Conservation (phyloP, 1,140 invertebrate species). For the Procambarus virginalis region DNA sequence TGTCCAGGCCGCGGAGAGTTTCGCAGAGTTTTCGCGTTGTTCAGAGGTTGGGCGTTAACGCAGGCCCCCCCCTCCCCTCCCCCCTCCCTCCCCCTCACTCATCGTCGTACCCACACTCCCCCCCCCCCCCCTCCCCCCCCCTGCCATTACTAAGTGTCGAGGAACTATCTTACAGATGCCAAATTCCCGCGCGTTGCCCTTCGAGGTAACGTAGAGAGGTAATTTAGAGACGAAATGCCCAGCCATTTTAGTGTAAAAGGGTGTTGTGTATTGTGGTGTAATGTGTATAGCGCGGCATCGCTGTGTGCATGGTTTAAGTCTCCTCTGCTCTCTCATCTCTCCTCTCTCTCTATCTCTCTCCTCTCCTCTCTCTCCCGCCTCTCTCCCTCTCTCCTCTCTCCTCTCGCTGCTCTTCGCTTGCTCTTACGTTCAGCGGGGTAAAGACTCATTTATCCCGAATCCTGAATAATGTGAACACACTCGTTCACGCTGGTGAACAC, state of each 20-base stretch:
- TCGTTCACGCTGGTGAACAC: too few relatives aligned
- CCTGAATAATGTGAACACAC: neutral
- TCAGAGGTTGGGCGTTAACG: neutral
- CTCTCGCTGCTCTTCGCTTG: slow-evolving; percentile 18
- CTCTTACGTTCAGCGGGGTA: neutral
- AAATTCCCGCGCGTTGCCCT: neutral
- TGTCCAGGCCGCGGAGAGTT: slow-evolving; percentile 13
- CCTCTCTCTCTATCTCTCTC: too few relatives aligned
- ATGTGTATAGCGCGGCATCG: slow-evolving; percentile 46
- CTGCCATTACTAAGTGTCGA: neutral
- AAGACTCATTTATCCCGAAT: neutral
- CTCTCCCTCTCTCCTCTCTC: too few relatives aligned
- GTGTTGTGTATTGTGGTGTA: slow-evolving; percentile 56
- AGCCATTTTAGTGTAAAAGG: slow-evolving; percentile 20
- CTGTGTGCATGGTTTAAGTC: slow-evolving; percentile 42
- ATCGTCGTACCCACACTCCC: neutral
- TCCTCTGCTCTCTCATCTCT: neutral
- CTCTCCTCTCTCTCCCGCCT: too few relatives aligned
- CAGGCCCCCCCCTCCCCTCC: too few relatives aligned
- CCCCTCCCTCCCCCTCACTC: neutral
- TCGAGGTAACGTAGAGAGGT: slow-evolving; percentile 22
- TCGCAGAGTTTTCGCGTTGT: slow-evolving; percentile 20
- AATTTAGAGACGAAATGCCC: slow-evolving; percentile 27
- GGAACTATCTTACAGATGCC: neutral
- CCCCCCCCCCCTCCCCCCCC: neutral